A percentile compares a stretch with the other conserved stretches of the same genome.
Evolutionary conservation across 2,888 invertebrate species (phyloP).

Genomic region (Tethea ocularis): DNA sequence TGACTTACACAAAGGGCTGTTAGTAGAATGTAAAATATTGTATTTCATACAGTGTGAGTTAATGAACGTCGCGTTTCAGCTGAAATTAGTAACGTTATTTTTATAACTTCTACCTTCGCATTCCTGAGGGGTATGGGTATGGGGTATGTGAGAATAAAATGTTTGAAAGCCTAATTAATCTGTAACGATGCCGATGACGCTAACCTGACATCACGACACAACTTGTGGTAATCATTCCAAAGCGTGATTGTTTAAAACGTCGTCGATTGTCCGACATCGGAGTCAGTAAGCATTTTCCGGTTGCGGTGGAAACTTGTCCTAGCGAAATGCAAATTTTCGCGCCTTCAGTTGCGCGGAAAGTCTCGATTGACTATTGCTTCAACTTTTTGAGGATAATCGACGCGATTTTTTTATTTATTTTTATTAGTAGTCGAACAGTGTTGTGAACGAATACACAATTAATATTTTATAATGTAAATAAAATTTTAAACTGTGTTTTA

Average conservation of each 20-base stretch:
- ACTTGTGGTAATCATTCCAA: conserved; percentile 30
- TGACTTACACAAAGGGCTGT: no score
- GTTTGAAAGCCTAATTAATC: background rate
- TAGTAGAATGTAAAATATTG: no score
- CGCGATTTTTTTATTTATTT: background rate
- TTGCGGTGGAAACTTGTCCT: conserved; percentile 47
- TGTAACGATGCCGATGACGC: background rate
- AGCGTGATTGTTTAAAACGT: conserved; percentile 45
- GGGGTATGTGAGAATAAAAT: no score
- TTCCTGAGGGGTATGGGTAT: no score
- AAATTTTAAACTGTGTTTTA: background rate
- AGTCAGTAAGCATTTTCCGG: conserved; percentile 57
- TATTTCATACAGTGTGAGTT: no score
- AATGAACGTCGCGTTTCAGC: no score
- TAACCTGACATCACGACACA: conserved; percentile 12
- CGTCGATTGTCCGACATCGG: conserved; percentile 30
- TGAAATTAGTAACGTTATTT: no score
- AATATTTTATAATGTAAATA: conserved; percentile 2
- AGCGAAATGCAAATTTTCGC: conserved; percentile 48
- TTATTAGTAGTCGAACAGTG: background rate
- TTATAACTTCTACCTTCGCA: no score
- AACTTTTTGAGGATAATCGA: conserved; percentile 2
- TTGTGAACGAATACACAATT: background rate
- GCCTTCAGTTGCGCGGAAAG: conserved; percentile 22
- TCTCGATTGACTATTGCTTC: background rate